phyloP scores from a whole-genome alignment of 1,140 invertebrate genomes.

The Plectrocnemia conspersa region DNA sequence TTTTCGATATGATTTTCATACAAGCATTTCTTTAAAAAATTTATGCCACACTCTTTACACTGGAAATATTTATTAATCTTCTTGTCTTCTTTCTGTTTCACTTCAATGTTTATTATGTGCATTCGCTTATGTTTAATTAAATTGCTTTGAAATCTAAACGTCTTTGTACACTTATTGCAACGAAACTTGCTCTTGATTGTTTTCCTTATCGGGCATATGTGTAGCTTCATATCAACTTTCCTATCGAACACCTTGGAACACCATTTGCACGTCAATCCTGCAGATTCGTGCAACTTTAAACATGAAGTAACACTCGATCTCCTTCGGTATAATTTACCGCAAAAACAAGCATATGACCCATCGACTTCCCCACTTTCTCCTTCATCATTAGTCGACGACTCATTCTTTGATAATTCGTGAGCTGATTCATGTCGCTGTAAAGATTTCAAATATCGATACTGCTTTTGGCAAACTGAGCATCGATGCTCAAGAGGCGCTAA shows the following conservation, averaged over 20 bases:
- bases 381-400: no score
- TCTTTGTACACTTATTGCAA: slow-evolving; percentile 10
- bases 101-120: neutral
- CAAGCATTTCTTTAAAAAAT: neutral
- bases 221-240: slow-evolving; percentile 15
- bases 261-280: slow-evolving; percentile 16
- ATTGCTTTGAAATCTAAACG: neutral
- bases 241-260: slow-evolving; percentile 10
- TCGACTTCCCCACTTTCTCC: no score
- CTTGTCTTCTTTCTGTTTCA: slow-evolving; percentile 5
- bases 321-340: no score
- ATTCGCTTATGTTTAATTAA: slow-evolving; percentile 8
- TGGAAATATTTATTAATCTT: neutral
- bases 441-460: no score
- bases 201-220: neutral
- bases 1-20: neutral
- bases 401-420: no score
- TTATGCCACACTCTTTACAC: neutral
- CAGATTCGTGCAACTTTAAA: slow-evolving; percentile 13
- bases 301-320: slow-evolving; percentile 19
- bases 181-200: neutral
- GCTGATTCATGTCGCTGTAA: no score
- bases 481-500: no score
- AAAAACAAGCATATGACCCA: no score
- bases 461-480: no score